phyloP scores from a whole-genome alignment of 2,113 vertebrate genomes.

The Cyanoramphus novaezelandiae region DNA sequence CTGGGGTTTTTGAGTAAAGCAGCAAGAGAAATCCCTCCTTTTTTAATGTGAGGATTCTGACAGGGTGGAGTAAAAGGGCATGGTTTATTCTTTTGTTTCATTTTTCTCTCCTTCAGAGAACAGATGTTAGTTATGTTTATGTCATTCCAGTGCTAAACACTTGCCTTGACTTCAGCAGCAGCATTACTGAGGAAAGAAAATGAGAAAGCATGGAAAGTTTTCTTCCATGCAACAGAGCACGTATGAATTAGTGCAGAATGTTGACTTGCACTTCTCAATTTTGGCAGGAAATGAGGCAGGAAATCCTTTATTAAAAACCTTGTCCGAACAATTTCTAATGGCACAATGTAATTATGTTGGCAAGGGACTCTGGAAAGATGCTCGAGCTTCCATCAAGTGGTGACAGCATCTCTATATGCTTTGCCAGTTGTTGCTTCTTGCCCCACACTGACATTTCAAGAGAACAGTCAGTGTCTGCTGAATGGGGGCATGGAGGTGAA shows the following conservation, averaged over 20 bases:
- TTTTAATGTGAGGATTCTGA: background rate
- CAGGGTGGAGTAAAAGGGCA: background rate
- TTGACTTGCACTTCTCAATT: background rate
- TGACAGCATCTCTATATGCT: background rate
- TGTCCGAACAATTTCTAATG: background rate
- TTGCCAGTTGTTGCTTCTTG: background rate
- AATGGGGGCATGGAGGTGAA: background rate
- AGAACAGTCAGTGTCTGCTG: background rate
- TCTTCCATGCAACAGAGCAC: background rate
- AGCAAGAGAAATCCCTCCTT: background rate
- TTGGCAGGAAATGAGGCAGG: background rate
- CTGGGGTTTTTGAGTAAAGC: background rate
- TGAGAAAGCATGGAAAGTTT: background rate
- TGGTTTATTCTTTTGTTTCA: background rate
- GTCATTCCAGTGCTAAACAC: background rate
- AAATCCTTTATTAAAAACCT: slow-evolving; percentile 22
- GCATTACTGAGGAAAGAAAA: background rate
- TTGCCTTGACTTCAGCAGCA: background rate
- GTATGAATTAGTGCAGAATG: background rate
- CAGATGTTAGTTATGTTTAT: background rate
- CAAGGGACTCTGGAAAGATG: background rate
- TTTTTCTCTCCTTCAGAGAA: background rate
- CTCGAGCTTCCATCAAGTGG: rapidly evolving
- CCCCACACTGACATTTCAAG: background rate
- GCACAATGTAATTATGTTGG: background rate